These are phyloP conservation scores for Blastobasis lacticolella DNA, from an alignment of 2,888 invertebrate genomes.

Conservation along the genomic window DNA sequence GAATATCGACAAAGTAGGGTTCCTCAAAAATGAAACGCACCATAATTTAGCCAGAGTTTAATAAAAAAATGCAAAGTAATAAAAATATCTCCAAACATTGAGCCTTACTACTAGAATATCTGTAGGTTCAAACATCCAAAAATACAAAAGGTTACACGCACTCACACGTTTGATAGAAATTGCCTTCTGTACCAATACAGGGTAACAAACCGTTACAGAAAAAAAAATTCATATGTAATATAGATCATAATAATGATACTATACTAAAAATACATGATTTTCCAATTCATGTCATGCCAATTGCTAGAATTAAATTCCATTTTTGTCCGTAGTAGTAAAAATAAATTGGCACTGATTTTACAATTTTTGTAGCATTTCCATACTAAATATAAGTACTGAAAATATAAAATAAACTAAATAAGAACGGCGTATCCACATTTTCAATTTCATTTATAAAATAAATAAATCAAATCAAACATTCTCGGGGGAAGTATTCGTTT, in stretches of 20 bases:
- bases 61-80: slow-evolving; percentile 74
- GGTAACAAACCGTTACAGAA: background rate
- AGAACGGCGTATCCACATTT: background rate
- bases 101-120: slow-evolving; percentile 65
- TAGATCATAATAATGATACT: no score
- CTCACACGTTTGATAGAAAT: slow-evolving; percentile 12
- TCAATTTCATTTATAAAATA: background rate
- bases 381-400: slow-evolving; percentile 1
- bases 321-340: slow-evolving; percentile 9
- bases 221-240: background rate
- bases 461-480: slow-evolving; percentile 1
- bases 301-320: background rate
- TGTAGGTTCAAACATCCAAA: slow-evolving; percentile 58
- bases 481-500: slow-evolving; percentile 18
- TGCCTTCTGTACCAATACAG: background rate
- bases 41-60: slow-evolving; percentile 70
- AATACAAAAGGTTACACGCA: slow-evolving; percentile 58
- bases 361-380: slow-evolving; percentile 9
- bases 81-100: slow-evolving; percentile 72
- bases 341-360: slow-evolving; percentile 40
- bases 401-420: background rate
- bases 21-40: slow-evolving; percentile 30
- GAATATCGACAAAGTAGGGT: background rate
- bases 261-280: background rate
- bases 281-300: background rate